Evolutionary conservation across 2,113 vertebrate species (phyloP).

Genomic region (Pseudorasbora parva): DNA sequence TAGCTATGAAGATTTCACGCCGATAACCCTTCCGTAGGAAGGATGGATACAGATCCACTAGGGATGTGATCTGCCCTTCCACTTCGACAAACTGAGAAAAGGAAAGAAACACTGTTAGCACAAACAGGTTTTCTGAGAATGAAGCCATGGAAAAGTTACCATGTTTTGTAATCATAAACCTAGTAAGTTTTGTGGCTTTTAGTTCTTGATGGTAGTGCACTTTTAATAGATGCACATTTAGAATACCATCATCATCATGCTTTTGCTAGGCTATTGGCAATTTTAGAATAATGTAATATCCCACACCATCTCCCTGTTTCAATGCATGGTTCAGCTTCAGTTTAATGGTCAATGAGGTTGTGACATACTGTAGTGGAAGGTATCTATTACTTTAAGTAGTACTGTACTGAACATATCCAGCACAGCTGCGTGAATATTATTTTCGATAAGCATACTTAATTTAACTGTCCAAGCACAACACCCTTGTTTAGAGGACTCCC

Average conservation of each 20-base stretch:
- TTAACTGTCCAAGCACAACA: slow-evolving; percentile 17
- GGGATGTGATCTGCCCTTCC: slow-evolving; percentile 99
- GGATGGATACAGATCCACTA: slow-evolving; percentile 99
- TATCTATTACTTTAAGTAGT: slow-evolving; percentile 10
- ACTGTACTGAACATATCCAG: not conserved
- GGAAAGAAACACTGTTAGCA: slow-evolving; percentile 15
- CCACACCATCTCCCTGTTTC: not conserved
- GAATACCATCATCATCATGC: not conserved
- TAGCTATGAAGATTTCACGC: slow-evolving; percentile 98
- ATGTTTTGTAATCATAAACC: not conserved
- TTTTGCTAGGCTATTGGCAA: not conserved
- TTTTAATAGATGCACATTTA: not conserved
- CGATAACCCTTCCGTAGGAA: slow-evolving; percentile 99
- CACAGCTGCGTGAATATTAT: slow-evolving; percentile 33
- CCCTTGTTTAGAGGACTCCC: slow-evolving; percentile 8
- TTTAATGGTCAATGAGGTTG: not conserved
- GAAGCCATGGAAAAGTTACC: not conserved
- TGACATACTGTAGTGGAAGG: not conserved
- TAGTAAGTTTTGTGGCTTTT: not conserved
- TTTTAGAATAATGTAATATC: not conserved
- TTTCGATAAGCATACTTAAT: slow-evolving; percentile 33
- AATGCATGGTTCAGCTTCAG: not conserved
- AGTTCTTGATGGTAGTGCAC: not conserved
- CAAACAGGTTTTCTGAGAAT: not conserved
- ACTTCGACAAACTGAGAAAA: slow-evolving; percentile 96